Evolutionary conservation across 1,140 invertebrate genomes (phyloP), one percentile per base, ranked within the genome.

Genomic region (Augochlora pura): DNA sequence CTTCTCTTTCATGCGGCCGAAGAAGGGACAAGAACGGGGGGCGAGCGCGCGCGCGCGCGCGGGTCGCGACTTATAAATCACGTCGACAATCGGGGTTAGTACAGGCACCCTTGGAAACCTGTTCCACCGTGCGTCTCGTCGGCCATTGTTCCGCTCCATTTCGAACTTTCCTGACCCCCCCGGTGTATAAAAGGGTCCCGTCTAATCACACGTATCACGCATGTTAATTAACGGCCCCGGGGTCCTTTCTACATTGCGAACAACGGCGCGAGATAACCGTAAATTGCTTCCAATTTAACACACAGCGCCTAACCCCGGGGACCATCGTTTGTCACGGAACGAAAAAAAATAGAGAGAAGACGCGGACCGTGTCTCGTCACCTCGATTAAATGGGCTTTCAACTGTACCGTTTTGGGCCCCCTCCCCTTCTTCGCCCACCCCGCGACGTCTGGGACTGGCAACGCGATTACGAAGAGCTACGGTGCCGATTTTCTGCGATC

Each of bases 141-240:
- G 65, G 59, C 54, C 73, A 80, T 76, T 76, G 78, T 80, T 76
- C 78, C 52, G 65, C 73, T 76, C 73, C 42, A 60, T 80, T 80
- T 76, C 73, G 72, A 80, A 80, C 78, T 80, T 76, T 80, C 78
- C 71, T 80, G 72, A 68, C 72, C 78, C 73, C 78, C 73, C 78
- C 73, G 62, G 14, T 63, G 38, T 80, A 69, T 68, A 68, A 76
- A 76, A 76, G 78, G 78, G 77, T 74, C 70, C 64, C 64, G 39
- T 66, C 78, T 76, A 80, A 80, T 76, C 71, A 67, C 57, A 76
- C 71, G 78, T 76, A 76, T 68, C 78, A 76, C 65, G 78, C 78
- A 63, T 80, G 78, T 76, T 80, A 76, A 80, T 80, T 80, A 76
- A 80, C 73, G 59, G 64, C 21, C 62, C 39, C 49, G 18, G 38